Evolutionary conservation across 1,140 invertebrate species (phyloP), one percentile per base, ranked within the genome.

Genomic region (Bombus polaris): DNA sequence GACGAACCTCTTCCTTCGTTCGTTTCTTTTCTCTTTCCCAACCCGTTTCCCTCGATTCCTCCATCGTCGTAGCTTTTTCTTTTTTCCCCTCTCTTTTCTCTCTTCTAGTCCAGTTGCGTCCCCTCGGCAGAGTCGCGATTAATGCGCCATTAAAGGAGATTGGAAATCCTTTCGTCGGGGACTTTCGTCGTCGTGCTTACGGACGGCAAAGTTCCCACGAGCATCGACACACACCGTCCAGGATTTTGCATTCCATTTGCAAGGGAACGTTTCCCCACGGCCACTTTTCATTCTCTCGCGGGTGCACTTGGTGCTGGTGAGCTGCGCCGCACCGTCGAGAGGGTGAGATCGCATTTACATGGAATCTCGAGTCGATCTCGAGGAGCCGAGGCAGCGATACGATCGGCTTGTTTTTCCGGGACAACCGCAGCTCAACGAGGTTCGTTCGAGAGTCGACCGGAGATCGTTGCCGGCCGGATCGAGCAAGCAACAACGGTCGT

Each of bases 91-190:
- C 73, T 71, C n/a, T 86, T 78, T 71, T 72, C 70, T 65, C 2
- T 83, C 39, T 59, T 28, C 28, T n/a, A 18, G 39, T 53, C 71
- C 47, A 47, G 42, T 53, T 71, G 44, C 70, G 13, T 70, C 37
- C 82, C 57, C 53, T 62, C 82, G 59, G 15, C 72, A 74, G 66
- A 91, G 87, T 87, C 81, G 80, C 89, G 89, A 92, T 91, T 91
- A 90, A 92, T 91, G 89, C 81, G 76, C 90, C 87, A 91, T 91
- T 91, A 92, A 92, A 88, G 88, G 89, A 89, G 91, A 92, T 91
- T 91, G 91, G 88, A 92, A 91, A 92, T 92, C 90, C 87, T 90
- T 90, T 90, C 89, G 87, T 77, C 91, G 90, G 88, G 68, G 78
- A 90, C 89, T 89, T 91, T 89, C 84, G 81, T 89, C 88, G 85